A percentile compares a stretch with the other conserved stretches of the same genome.
These are phyloP conservation scores for Amniataba percoides DNA, from an alignment of 2,797 vertebrate genomes.

Conservation along the genomic window DNA sequence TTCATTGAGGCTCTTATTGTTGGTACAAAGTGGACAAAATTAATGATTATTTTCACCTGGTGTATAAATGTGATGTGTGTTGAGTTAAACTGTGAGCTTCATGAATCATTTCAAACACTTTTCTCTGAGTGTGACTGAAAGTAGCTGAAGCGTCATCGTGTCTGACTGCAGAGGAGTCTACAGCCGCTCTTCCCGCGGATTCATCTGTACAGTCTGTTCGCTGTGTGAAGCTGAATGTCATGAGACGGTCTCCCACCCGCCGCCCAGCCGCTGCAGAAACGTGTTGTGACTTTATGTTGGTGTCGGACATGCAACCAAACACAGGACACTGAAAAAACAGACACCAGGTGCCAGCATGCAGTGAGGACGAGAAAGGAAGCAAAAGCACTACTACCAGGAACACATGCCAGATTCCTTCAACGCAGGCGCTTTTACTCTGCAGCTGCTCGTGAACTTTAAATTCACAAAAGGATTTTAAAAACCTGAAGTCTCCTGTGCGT, in stretches of 20 bases:
- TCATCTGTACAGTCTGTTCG: background rate
- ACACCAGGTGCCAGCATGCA: slow-evolving; percentile 47
- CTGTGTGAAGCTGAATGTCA: background rate
- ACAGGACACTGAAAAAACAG: slow-evolving; percentile 7
- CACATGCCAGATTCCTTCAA: slow-evolving; percentile 41
- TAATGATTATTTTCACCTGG: background rate
- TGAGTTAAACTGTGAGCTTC: background rate
- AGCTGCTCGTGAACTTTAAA: background rate
- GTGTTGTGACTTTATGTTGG: slow-evolving; percentile 20
- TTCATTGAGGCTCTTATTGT: background rate
- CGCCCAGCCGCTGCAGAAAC: too few relatives aligned
- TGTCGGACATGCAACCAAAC: slow-evolving; percentile 20
- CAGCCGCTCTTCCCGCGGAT: background rate
- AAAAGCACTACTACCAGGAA: slow-evolving; percentile 57
- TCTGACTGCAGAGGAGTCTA: background rate
- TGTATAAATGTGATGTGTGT: too few relatives aligned
- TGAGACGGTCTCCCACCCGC: too few relatives aligned
- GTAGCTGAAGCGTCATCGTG: too few relatives aligned
- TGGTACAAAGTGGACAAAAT: background rate
- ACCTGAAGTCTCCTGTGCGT: background rate
- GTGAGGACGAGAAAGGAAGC: slow-evolving; percentile 28
- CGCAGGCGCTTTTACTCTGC: slow-evolving; percentile 17
- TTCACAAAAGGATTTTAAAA: background rate
- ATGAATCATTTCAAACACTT: background rate
- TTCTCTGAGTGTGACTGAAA: background rate